Percentiles rank a stretch among this genome's conserved stretches.
phyloP scores from a whole-genome alignment of 2,113 vertebrate genomes.

The Orycteropus afer region DNA sequence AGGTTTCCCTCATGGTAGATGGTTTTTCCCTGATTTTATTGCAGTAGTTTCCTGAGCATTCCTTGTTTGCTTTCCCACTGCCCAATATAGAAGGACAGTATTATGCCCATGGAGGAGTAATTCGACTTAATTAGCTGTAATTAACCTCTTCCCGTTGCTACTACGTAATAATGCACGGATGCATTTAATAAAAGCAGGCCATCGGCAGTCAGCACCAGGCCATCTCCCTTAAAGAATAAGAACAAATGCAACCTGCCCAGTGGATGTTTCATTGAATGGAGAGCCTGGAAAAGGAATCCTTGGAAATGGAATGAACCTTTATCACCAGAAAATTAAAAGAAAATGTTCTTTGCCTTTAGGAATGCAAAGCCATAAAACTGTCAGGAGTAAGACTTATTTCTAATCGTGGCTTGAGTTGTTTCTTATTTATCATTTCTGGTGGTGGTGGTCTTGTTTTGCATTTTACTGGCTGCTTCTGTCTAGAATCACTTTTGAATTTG shows the following conservation, averaged over 20 bases:
- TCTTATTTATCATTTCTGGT: not conserved
- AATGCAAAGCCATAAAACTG: not conserved
- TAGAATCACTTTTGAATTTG: slow-evolving; percentile 7
- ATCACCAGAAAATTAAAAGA: not conserved
- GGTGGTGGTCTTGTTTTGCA: not conserved
- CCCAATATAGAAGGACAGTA: not conserved
- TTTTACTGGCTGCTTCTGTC: not conserved
- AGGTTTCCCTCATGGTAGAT: slow-evolving; percentile 34
- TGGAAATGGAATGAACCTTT: not conserved
- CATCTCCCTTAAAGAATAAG: slow-evolving; percentile 3
- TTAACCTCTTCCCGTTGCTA: not conserved
- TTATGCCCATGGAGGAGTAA: slow-evolving; percentile 47
- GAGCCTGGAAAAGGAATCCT: slow-evolving; percentile 10
- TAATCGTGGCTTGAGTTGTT: not conserved
- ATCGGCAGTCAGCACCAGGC: not conserved
- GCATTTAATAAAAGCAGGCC: slow-evolving; percentile 3
- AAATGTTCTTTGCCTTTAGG: not conserved
- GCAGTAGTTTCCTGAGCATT: not conserved
- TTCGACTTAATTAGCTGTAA: slow-evolving; percentile 56
- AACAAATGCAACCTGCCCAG: not conserved
- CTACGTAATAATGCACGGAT: slow-evolving; percentile 5
- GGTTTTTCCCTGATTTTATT: slow-evolving; percentile 21
- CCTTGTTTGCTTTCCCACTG: slow-evolving; percentile 15
- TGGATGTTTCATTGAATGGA: slow-evolving; percentile 20
- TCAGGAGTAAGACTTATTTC: not conserved